These are phyloP conservation scores for Donacobius atricapilla DNA, from an alignment of 2,113 vertebrate genomes.

Conservation along the genomic window DNA sequence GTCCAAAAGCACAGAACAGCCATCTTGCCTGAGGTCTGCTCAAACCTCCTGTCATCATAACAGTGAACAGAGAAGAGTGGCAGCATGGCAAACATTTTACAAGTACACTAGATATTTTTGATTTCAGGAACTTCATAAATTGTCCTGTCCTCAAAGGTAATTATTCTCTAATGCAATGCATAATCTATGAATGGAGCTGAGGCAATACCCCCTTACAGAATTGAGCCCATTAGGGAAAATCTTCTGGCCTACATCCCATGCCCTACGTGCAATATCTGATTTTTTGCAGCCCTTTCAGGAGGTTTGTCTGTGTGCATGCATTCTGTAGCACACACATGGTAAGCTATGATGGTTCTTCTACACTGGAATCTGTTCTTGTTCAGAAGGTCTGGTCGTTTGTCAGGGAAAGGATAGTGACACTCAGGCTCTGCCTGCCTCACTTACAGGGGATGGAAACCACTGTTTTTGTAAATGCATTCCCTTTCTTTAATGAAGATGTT, in stretches of 20 bases:
- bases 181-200: background rate
- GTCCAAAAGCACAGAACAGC: background rate
- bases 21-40: background rate
- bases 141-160: background rate
- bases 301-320: background rate
- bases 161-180: background rate
- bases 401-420: background rate
- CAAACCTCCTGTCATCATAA: background rate
- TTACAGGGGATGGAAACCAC: background rate
- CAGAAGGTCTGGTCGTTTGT: background rate
- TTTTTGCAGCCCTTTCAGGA: background rate
- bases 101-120: background rate
- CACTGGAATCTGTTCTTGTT: background rate
- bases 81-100: background rate
- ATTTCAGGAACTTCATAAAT: background rate
- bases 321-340: accelerated
- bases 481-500: background rate
- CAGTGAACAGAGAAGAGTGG: background rate
- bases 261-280: background rate
- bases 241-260: no score
- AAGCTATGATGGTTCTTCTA: background rate
- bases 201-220: background rate
- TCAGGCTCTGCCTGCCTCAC: background rate
- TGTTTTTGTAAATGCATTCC: background rate
- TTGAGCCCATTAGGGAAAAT: background rate